Evolutionary conservation across 2,888 invertebrate genomes (phyloP), one percentile per base, ranked within the genome.

Genomic region (Oscheius onirici): DNA sequence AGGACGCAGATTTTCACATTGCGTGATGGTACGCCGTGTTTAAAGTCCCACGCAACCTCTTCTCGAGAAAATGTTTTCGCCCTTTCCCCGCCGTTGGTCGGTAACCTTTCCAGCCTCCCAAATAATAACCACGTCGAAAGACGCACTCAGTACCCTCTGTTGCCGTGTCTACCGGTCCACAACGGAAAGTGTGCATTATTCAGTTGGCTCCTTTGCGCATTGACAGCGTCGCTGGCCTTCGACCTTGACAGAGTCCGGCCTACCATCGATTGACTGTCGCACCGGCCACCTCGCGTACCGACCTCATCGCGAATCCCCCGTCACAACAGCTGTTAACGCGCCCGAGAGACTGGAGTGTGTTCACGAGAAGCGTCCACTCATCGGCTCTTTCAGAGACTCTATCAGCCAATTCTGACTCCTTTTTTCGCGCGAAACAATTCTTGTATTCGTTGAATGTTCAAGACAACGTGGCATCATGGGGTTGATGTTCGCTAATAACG

Each of bases 111-210:
- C 34, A 34, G 3, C 34, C 34, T 34, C 34, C 34, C 34, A 34
- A 34, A 34, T 34, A 34, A 34, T 34, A 34, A 34, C 34, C 34
- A 34, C 34, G 34, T 34, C 34, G 8, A 34, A 34, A 34, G 34
- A 44, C 49, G 20, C 20, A 34, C 34, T 34, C 34, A 34, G 34
- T 8, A 8, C 34, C 46, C 63, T 22, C 22, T n/a, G 63, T 63
- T 63, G 63, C 49, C 63, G 63, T 46, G 63, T 49, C 63, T 63
- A 63, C 63, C 63, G 63, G 63, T 49, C 49, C 49, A 46, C 63
- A 63, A 63, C 63, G 63, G 63, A 46, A 49, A 24, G 20, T 63
- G 49, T 63, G 63, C 63, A 63, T 63, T 28, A 63, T 63, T 63
- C 63, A 63, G 63, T 26, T 46, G 63, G 63, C 26, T 46, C 63